Evolutionary conservation across 2,797 vertebrate species (phyloP), one percentile per base, ranked within the genome.

Genomic region (Hypotaenidia okinawae): DNA sequence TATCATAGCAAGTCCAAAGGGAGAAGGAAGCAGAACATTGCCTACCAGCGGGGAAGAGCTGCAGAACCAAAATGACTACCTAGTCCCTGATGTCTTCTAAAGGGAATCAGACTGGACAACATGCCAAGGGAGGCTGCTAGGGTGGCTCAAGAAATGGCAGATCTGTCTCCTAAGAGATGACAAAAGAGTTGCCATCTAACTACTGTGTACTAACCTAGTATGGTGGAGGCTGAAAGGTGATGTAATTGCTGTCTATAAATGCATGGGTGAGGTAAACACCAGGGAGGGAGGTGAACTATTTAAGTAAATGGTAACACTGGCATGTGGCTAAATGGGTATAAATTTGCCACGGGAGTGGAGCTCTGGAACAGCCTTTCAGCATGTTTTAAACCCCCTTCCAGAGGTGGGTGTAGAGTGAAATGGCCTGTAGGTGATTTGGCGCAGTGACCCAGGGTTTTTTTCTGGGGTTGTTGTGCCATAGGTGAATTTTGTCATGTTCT

Each of bases 1-100:
- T 90, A 13, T 7, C 0, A 2, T 2, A 32, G 54, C n/a, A 52
- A 55, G 58, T 33, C 19, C 0, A 0, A 68, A 52, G 15, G 23
- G 27, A 88, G 41, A 73, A 73, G 32, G 59, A 55, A 49, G 37
- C 73, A 23, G 54, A 86, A 47, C 5, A 2, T 39, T 78, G 52
- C 9, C 39, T 27, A 59, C 23, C 12, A 76, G 43, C 24, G 82
- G 47, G 24, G 58, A 72, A 49, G 1, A 77, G 37, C 57, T 68
- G 73, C 66, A 82, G 43, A 84, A 37, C 11, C 0, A 1, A 69
- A 87, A 58, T 18, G 55, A 18, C 47, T 72, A 22, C 39, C 33
- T 22, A n/a, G 30, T 43, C 27, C 37, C 45, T 43, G 15, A 12
- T 32, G 41, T 58, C 49, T 83, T 67, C 69, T 37, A 33, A 64